Base-by-base conservation (phyloP, 2,888 invertebrate genomes). In the Lasioglossum oenotherae region DNA sequence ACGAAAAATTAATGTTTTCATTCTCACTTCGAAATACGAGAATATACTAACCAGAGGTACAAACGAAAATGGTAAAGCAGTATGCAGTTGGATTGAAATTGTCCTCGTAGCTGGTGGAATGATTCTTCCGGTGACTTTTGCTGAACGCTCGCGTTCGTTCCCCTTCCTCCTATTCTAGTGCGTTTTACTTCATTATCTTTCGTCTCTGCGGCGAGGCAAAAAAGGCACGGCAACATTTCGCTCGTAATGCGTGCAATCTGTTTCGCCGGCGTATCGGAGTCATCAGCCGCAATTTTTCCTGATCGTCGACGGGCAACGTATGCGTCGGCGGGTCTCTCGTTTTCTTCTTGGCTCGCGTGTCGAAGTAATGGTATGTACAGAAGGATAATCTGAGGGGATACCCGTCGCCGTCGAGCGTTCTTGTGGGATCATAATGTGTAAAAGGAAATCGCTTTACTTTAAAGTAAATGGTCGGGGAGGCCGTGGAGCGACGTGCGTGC, bases 361-460 rank as follows among this genome's bases (percentile, higher is more conserved):
- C 85, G 87, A 77, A 83, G 87, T 89, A 90, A 88, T 88, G 81
- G 82, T 88, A 87, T 84, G 84, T 85, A 81, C 82, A 81, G 83
- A 87, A 81, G 90, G 88, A 87, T 90, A 90, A 90, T 90, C 90
- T 87, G 76, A 71, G 27, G 57, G 85, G 90, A 90, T 89, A 89
- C 78, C 53, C 23, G 78, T 80, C 71, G 83, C 57, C 76, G 78
- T 77, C 80, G 77, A 74, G 74, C 89, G 84, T 87, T 79, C 86
- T 78, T 93, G 93, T 92, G 93, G 92, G 93, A 93, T 93, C 92
- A 90, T 89, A 89, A 90, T 85, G 92, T 89, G 91, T 92, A 92
- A 91, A 93, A 93, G 93, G 93, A 93, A 93, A 93, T 93, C 92
- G 92, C 93, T 91, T 93, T 92, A 91, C 92, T 92, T 92, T 91